Conservation (phyloP, 2,888 invertebrate species). For the Julus scanicus region DNA sequence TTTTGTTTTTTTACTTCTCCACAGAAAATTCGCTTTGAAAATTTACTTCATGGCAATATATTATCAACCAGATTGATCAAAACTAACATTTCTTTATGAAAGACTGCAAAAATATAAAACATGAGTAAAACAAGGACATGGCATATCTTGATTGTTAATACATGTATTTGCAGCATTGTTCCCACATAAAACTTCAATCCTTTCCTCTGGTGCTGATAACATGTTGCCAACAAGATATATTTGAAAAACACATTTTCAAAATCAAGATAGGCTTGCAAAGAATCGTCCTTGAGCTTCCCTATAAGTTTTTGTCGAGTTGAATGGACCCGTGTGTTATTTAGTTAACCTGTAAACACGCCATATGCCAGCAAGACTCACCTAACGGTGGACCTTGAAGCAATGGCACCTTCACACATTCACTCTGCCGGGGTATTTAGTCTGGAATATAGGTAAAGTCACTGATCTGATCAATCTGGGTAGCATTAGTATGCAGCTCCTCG, state of each 20-base stretch:
- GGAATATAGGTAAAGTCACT: constrained; percentile 12
- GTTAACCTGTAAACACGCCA: constrained; percentile 6
- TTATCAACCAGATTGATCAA: no score
- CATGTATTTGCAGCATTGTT: neutral
- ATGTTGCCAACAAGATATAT: neutral
- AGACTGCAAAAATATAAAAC: no score
- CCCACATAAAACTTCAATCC: neutral
- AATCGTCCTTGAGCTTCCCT: constrained; percentile 33
- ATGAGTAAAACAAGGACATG: no score
- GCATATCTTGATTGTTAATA: neutral
- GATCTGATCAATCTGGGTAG: neutral
- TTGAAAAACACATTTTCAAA: neutral
- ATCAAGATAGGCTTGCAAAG: neutral
- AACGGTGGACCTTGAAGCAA: constrained; percentile 10
- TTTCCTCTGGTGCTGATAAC: neutral
- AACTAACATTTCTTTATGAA: no score
- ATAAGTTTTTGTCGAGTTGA: neutral
- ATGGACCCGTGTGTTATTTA: neutral
- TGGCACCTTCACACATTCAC: constrained; percentile 21
- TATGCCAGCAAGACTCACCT: neutral
- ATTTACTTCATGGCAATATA: no score
- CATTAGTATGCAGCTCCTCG: constrained; percentile 14
- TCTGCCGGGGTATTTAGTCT: neutral
- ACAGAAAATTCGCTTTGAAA: no score
- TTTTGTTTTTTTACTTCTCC: no score